Evolutionary conservation across 2,113 vertebrate species (phyloP).

Genomic region (Malaclemys terrapin): DNA sequence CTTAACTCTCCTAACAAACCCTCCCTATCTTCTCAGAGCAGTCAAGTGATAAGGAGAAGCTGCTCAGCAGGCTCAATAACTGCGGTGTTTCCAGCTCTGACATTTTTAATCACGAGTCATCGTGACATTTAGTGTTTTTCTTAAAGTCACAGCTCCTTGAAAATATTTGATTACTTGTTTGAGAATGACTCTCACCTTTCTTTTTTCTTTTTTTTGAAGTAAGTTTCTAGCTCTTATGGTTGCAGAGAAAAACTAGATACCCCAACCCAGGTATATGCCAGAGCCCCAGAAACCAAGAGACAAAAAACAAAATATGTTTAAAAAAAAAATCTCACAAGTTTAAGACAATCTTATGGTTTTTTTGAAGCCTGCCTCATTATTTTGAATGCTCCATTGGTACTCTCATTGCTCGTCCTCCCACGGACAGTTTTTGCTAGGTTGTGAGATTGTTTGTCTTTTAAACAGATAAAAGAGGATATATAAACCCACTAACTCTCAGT

Average conservation of each 20-base stretch:
- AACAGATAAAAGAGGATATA: background rate
- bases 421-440: slow-evolving; percentile 1
- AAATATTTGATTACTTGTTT: background rate
- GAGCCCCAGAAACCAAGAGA: no score
- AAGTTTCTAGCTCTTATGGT: background rate
- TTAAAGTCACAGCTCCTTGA: background rate
- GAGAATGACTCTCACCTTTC: no score
- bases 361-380: background rate
- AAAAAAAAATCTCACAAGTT: no score
- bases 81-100: background rate
- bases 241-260: background rate
- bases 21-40: background rate
- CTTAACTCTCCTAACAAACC: background rate
- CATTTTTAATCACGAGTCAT: background rate
- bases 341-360: no score
- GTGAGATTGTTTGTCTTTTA: background rate
- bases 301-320: no score
- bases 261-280: background rate
- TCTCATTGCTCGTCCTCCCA: background rate
- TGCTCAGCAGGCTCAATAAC: background rate
- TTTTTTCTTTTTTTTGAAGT: background rate
- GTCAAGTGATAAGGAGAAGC: no score
- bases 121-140: background rate
- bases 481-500: slow-evolving; percentile 25
- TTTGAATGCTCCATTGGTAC: background rate